Conservation (phyloP, 64 coral and sea anemone genomes). For the Pocillopora verrucosa region DNA sequence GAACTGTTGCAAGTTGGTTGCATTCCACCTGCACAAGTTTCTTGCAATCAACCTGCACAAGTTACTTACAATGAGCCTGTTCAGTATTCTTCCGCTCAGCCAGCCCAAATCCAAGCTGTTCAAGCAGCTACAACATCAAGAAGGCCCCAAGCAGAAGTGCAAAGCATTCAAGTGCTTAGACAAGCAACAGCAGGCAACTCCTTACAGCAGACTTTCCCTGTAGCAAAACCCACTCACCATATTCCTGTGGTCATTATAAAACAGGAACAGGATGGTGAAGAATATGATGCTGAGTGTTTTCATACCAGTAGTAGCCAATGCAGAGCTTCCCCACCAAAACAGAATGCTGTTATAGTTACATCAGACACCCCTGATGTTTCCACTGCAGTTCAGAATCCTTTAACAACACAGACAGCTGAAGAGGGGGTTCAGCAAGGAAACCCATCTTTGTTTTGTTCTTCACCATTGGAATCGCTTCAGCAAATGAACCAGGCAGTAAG, state of each 20-base stretch:
- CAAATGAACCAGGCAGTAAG: background rate
- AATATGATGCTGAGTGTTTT: background rate
- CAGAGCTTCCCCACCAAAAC: background rate
- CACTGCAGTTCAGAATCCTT: background rate
- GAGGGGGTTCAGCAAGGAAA: background rate
- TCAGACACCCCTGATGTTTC: background rate
- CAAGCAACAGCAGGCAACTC: background rate
- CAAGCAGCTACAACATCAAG: background rate
- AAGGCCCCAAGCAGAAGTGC: slow-evolving; percentile 19
- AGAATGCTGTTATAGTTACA: background rate
- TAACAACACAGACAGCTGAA: background rate
- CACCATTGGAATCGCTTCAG: background rate
- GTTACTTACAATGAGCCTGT: background rate
- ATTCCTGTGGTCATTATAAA: slow-evolving; percentile 28
- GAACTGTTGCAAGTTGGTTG: too few species aligned
- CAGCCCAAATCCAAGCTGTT: background rate
- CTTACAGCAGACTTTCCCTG: background rate
- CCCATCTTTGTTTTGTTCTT: background rate
- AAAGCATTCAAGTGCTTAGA: background rate
- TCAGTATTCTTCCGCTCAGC: background rate
- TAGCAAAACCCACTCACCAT: background rate
- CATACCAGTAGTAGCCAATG: background rate
- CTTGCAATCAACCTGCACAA: too few species aligned
- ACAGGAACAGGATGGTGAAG: background rate
- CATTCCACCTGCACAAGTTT: too few species aligned